A percentile compares a stretch with the other conserved stretches of the same genome.
Conservation (phyloP, 2,797 vertebrate species). For the Cephalopachus bancanus region DNA sequence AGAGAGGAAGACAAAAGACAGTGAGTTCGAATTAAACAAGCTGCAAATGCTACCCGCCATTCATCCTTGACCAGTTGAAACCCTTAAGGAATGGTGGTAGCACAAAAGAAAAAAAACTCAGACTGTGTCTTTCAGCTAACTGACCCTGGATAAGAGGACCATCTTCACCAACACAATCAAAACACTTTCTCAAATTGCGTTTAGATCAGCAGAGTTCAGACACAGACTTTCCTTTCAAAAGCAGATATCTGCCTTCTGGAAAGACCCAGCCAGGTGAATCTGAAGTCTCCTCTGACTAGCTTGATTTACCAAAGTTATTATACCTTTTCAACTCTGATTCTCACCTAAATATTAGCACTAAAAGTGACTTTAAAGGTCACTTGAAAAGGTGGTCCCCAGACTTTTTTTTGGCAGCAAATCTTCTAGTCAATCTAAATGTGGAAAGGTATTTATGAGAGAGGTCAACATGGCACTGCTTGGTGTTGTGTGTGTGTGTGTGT, state of each 20-base stretch:
- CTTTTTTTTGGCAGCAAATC: constrained; percentile 1
- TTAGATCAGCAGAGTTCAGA: background rate
- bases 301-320: background rate
- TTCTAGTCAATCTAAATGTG: background rate
- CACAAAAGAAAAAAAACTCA: background rate
- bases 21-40: constrained; percentile 1
- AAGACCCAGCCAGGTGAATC: background rate
- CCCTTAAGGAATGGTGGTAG: background rate
- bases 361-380: background rate
- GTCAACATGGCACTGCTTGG: background rate
- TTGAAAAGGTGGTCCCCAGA: background rate
- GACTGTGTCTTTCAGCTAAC: background rate
- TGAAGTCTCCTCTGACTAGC: background rate
- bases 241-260: background rate
- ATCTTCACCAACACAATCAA: background rate
- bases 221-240: constrained; percentile 30
- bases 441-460: background rate
- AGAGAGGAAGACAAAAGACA: constrained; percentile 11
- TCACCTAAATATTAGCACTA: background rate
- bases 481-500: background rate
- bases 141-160: background rate
- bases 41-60: background rate
- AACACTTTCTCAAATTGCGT: background rate
- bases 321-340: background rate
- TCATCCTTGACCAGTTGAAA: constrained; percentile 4